These are phyloP conservation scores for Gobio gobio DNA, from an alignment of 2,113 vertebrate species.

Conservation along the genomic window DNA sequence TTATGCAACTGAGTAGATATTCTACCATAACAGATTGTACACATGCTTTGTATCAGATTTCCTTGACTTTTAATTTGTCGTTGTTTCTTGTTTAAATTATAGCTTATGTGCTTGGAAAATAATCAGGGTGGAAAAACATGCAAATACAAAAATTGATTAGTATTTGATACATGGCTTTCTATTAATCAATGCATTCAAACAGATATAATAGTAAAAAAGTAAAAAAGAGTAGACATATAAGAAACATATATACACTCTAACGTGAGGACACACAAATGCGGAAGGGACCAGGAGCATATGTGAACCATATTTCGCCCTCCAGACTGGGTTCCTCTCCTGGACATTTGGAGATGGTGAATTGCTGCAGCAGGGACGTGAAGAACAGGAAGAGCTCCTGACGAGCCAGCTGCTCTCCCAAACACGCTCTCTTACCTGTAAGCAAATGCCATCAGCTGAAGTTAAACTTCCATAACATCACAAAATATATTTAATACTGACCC, in stretches of 20 bases:
- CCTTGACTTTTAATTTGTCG: too few species aligned
- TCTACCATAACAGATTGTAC: too few species aligned
- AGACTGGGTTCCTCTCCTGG: slow-evolving; percentile 21
- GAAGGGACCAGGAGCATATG: slow-evolving; percentile 41
- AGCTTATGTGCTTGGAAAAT: not conserved
- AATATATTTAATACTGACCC: not conserved
- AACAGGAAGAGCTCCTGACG: slow-evolving; percentile 54
- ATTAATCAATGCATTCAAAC: too few species aligned
- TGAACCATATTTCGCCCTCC: rapidly evolving
- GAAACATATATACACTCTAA: slow-evolving; percentile 40
- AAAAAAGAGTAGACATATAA: too few species aligned
- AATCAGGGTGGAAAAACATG: not conserved
- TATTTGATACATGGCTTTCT: too few species aligned
- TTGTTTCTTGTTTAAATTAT: too few species aligned
- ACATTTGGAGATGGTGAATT: slow-evolving; percentile 71
- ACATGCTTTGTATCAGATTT: too few species aligned
- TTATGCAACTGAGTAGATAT: too few species aligned
- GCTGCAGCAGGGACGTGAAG: slow-evolving; percentile 64
- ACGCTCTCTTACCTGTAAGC: slow-evolving; percentile 43
- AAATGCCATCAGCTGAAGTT: not conserved
- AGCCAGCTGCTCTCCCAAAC: slow-evolving; percentile 52
- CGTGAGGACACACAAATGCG: slow-evolving; percentile 65
- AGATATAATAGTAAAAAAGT: too few species aligned
- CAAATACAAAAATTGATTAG: too few species aligned
- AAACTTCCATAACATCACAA: not conserved